Evolutionary conservation across 1,140 invertebrate species (phyloP), one percentile per base, ranked within the genome.

Genomic region (Episyrphus balteatus): DNA sequence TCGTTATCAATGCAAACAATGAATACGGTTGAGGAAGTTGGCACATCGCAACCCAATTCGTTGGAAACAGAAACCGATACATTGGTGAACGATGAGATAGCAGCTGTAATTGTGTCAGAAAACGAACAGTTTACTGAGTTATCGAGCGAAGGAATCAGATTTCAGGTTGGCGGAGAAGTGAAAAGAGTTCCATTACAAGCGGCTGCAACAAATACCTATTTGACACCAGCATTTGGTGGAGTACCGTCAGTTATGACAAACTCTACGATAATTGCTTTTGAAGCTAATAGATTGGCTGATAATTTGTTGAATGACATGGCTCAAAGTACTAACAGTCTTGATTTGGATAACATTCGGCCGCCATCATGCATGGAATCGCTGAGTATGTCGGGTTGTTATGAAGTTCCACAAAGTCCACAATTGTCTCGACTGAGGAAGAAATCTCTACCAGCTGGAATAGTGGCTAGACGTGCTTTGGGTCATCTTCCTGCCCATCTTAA

Each of bases 271-370:
- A 85, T 88, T 38, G 80, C 86, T 42, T 73, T 75, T 14, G 85
- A 89, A 64, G 82, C 84, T 0, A 80, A 77, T 2, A 78, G 80
- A 55, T 61, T 88, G 19, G 83, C 79, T 0, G 77, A 81, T 38
- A 81, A 80, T 48, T 72, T 85, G 8, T 70, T 76, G 48, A 73
- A 73, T 14, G 73, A 82, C 65, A 71, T 66, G 69, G 75, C 80
- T 5, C 73, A 73, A 51, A 84, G 76, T 56, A 75, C 72, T 14
- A 72, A 56, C 48, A 79, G 71, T 55, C 58, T 85, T 12, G 84
- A 88, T 61, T 62, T 90, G 32, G 86, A 90, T 42, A 75, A 80
- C 41, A 76, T 88, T 2, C 81, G 81, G 54, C 87, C 87, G 1
- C 87, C 87, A 0, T 89, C 87, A 1, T 77, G 81, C 37, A 77